A percentile compares a stretch with the other conserved stretches of the same genome.
Evolutionary conservation across 2,888 invertebrate genomes (phyloP).

Genomic region (Diplolepis rosae): DNA sequence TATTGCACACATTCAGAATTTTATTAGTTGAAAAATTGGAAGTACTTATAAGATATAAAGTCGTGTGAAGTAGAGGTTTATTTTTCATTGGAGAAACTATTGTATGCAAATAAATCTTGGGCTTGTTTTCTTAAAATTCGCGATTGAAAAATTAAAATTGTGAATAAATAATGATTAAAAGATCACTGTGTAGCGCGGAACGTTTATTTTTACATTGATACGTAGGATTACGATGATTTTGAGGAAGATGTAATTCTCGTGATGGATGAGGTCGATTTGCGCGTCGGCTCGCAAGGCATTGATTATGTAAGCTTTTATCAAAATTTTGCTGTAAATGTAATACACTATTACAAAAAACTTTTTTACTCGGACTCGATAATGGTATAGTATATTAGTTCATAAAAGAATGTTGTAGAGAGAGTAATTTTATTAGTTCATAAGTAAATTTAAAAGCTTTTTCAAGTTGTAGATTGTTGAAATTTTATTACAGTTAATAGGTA

Average conservation of each 20-base stretch:
- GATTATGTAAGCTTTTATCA: conserved; percentile 65
- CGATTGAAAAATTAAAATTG: neutral
- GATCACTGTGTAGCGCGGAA: conserved; percentile 34
- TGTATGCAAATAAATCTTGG: conserved; percentile 14
- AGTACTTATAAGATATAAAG: conserved; percentile 30
- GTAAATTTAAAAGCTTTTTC: neutral
- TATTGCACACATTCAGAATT: conserved; percentile 25
- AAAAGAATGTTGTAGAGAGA: neutral
- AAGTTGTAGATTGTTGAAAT: neutral
- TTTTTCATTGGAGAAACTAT: conserved; percentile 7
- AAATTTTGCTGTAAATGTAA: neutral
- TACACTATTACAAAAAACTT: neutral
- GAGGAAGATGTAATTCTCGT: conserved; percentile 66
- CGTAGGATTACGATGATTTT: conserved; percentile 70
- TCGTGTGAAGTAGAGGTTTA: conserved; percentile 19
- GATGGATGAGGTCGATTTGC: conserved; percentile 64
- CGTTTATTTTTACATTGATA: conserved; percentile 13
- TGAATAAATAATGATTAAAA: neutral
- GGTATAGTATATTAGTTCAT: neutral
- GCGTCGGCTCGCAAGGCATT: conserved; percentile 67
- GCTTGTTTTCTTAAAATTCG: conserved; percentile 22
- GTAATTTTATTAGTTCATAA: neutral
- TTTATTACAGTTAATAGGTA: neutral
- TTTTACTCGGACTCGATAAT: neutral
- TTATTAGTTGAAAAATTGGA: conserved; percentile 30